These are phyloP conservation scores for Rhogogaster chlorosoma DNA, from an alignment of 2,888 invertebrate genomes.

Conservation along the genomic window DNA sequence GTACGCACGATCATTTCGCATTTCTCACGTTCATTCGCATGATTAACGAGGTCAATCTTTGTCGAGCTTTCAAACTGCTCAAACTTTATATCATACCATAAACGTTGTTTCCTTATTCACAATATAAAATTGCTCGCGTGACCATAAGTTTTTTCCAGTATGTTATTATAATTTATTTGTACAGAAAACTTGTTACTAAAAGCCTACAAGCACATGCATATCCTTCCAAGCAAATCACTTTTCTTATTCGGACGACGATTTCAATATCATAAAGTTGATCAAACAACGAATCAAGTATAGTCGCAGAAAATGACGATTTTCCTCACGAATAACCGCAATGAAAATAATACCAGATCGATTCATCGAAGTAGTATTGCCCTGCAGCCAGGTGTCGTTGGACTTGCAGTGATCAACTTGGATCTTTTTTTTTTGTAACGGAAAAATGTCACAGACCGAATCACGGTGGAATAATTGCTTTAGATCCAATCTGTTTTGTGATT, in stretches of 20 bases:
- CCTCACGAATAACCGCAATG: not conserved
- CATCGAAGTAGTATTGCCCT: not conserved
- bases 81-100: constrained; percentile 24
- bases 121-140: constrained; percentile 19
- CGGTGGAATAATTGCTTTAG: constrained; percentile 4
- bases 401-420: not conserved
- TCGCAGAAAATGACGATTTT: not conserved
- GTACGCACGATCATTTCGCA: constrained; percentile 35
- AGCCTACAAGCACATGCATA: not conserved
- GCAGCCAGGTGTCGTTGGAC: not conserved
- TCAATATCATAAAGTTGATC: not conserved
- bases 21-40: constrained; percentile 36
- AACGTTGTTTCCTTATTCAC: constrained; percentile 13
- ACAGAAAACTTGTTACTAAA: not conserved
- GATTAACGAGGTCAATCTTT: constrained; percentile 14
- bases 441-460: not conserved
- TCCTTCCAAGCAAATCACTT: not conserved
- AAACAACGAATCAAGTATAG: not conserved
- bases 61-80: not conserved
- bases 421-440: not conserved
- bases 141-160: not conserved
- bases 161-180: constrained; percentile 7
- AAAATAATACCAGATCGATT: not conserved
- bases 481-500: not conserved
- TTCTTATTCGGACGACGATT: not conserved